Conservation (phyloP, 1,140 invertebrate species). For the Contarinia nasturtii region DNA sequence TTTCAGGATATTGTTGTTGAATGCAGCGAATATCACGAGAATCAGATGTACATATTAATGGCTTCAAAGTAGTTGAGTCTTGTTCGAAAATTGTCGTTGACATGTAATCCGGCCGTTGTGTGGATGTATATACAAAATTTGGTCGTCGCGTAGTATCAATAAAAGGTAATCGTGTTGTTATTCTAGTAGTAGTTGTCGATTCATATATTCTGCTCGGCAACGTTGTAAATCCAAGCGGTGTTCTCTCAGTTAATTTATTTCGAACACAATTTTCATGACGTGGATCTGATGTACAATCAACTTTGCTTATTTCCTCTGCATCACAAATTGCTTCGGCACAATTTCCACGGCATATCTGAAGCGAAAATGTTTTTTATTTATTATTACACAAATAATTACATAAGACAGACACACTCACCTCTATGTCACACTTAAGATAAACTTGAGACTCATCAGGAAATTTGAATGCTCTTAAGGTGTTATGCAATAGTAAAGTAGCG, state of each 20-base stretch:
- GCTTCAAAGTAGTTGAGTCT: background rate
- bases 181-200: too few species aligned
- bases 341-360: conserved; percentile 16
- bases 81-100: too few species aligned
- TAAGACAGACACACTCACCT: conserved; percentile 24
- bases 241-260: background rate
- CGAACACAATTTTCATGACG: background rate
- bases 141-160: too few species aligned
- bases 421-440: conserved; percentile 53
- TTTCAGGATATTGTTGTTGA: background rate
- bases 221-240: background rate
- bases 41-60: background rate
- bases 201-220: too few species aligned
- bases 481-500: conserved; percentile 41
- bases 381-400: too few species aligned
- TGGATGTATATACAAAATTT: too few species aligned
- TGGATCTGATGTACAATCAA: background rate
- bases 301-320: conserved; percentile 2
- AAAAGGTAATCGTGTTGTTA: too few species aligned
- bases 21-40: background rate
- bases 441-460: conserved; percentile 53
- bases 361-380: conserved; percentile 7
- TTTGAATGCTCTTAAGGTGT: conserved; percentile 49
- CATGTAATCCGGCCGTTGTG: too few species aligned
- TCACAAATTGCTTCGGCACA: conserved; percentile 14